These are phyloP conservation scores for Onychostruthus taczanowskii DNA, from an alignment of 2,113 vertebrate genomes.

Conservation along the genomic window DNA sequence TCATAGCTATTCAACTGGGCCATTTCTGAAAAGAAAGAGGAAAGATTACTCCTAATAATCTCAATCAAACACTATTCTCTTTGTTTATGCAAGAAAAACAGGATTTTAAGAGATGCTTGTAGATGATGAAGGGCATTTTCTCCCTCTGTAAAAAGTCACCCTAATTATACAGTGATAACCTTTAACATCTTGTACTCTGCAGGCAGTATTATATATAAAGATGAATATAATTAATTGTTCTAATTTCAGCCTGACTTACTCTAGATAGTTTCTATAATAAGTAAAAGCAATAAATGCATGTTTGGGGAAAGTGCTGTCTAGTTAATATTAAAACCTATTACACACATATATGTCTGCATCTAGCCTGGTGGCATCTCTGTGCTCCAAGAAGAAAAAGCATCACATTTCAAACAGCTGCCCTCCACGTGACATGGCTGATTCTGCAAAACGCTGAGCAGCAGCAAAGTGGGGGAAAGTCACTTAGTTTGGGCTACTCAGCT, in stretches of 20 bases:
- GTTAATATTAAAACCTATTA: background rate
- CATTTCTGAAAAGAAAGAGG: slow-evolving; percentile 85
- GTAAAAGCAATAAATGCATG: background rate
- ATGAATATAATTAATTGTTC: slow-evolving; percentile 6
- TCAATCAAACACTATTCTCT: slow-evolving; percentile 53
- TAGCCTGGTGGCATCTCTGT: background rate
- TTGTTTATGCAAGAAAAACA: slow-evolving; percentile 49
- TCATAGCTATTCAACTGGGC: slow-evolving; percentile 95
- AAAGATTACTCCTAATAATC: slow-evolving; percentile 56
- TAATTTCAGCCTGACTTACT: slow-evolving; percentile 12
- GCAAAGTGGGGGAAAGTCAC: background rate
- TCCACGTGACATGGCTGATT: background rate
- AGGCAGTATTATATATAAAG: background rate
- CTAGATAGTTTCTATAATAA: background rate
- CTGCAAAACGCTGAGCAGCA: background rate
- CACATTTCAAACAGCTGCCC: background rate
- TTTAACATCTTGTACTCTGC: background rate
- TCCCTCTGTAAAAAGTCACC: background rate
- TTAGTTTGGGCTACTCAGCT: slow-evolving; percentile 4
- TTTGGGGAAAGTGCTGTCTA: background rate
- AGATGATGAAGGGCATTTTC: background rate
- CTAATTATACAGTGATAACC: slow-evolving; percentile 29
- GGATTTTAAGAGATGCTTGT: slow-evolving; percentile 4
- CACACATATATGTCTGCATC: background rate
- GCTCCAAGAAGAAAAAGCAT: background rate